These are phyloP conservation scores for Colistium nudipinnis DNA, from an alignment of 2,113 vertebrate species.

Conservation along the genomic window DNA sequence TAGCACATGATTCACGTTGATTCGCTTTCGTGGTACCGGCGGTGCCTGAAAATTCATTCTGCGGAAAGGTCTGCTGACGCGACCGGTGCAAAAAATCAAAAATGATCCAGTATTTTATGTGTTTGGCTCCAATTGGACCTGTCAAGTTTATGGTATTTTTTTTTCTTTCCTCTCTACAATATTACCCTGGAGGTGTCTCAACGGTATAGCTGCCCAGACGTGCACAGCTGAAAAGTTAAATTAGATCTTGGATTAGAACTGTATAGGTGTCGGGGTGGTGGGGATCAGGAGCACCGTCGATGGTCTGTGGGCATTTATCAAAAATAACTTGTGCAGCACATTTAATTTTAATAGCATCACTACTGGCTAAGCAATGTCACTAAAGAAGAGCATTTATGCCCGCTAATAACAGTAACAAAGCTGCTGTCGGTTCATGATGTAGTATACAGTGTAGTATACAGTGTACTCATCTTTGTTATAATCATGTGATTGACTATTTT, in stretches of 20 bases:
- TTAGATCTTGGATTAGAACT: conserved; percentile 54
- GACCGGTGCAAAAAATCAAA: conserved; percentile 44
- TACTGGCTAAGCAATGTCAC: conserved; percentile 69
- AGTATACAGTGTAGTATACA: conserved; percentile 62
- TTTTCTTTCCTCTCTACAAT: conserved; percentile 11
- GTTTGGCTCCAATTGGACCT: conserved; percentile 43
- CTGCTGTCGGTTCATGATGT: conserved; percentile 71
- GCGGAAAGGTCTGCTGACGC: conserved; percentile 36
- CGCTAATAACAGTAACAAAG: conserved; percentile 65
- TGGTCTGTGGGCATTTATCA: conserved; percentile 74
- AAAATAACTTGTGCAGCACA: conserved; percentile 64
- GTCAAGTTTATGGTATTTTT: conserved; percentile 33
- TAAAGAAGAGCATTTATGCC: conserved; percentile 54
- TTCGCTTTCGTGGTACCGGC: conserved; percentile 1
- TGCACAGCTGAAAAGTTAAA: conserved; percentile 38
- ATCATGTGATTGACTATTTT: conserved; percentile 75
- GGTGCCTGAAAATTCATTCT: conserved; percentile 20
- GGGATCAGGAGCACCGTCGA: conserved; percentile 65
- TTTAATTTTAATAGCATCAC: conserved; percentile 64
- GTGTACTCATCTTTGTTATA: conserved; percentile 70
- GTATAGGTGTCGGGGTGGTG: conserved; percentile 58
- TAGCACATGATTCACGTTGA: conserved; percentile 2
- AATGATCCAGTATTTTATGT: conserved; percentile 65
- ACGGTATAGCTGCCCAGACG: conserved; percentile 46
- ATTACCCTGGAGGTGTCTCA: conserved; percentile 37